These are phyloP conservation scores for Austrofundulus limnaeus DNA, from an alignment of 2,113 vertebrate genomes.

Conservation along the genomic window DNA sequence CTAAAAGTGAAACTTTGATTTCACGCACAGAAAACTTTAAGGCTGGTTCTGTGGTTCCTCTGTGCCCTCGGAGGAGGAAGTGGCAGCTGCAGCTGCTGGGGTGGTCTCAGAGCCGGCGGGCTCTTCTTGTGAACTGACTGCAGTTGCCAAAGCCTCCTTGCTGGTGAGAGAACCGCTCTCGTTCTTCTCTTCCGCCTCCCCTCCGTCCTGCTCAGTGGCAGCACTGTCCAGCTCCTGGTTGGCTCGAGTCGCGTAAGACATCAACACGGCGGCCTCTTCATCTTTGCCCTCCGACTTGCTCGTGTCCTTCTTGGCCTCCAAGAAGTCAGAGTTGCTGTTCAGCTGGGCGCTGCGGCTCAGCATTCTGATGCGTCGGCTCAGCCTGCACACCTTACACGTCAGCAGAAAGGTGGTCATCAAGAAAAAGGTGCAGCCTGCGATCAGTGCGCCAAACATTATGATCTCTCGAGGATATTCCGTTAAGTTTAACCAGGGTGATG, in stretches of 20 bases:
- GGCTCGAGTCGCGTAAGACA: constrained; percentile 21
- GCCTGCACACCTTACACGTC: constrained; percentile 40
- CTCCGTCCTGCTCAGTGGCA: constrained; percentile 17
- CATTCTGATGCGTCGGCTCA: constrained; percentile 23
- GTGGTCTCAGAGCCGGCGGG: background rate
- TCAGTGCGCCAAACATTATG: constrained; percentile 27
- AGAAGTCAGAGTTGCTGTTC: constrained; percentile 33
- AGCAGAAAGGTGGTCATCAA: constrained; percentile 23
- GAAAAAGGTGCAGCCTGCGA: constrained; percentile 22
- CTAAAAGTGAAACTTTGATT: constrained; percentile 7
- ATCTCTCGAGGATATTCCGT: fast-evolving
- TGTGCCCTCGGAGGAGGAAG: constrained; percentile 13
- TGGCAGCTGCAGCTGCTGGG: background rate
- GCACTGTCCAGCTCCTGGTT: constrained; percentile 9
- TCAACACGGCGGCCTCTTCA: constrained; percentile 41
- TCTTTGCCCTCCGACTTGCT: background rate
- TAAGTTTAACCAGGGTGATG: fast-evolving
- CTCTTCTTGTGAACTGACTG: constrained; percentile 9
- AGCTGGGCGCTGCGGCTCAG: constrained; percentile 28
- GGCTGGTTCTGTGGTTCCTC: constrained; percentile 25
- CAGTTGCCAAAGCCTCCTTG: constrained; percentile 16
- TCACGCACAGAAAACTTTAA: constrained; percentile 11
- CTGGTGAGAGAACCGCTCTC: background rate
- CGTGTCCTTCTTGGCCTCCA: constrained; percentile 2
- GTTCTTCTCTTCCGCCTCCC: constrained; percentile 17